Conservation (phyloP, 2,888 invertebrate species). For the Trichacis sp. region DNA sequence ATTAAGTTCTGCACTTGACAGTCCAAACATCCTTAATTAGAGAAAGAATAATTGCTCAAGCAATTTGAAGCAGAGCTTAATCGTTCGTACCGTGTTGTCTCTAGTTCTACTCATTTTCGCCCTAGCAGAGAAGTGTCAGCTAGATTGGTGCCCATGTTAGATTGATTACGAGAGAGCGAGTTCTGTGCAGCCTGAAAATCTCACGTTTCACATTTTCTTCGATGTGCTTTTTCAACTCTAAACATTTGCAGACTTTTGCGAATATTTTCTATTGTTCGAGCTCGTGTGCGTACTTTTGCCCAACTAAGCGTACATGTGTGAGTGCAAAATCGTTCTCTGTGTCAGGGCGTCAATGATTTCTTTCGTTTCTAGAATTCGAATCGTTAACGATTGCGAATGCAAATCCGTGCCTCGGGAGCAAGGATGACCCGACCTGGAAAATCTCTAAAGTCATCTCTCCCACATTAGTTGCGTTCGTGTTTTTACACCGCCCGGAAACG, state of each 20-base stretch:
- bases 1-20: too few species aligned
- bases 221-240: conserved; percentile 11
- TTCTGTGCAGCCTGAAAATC: conserved; percentile 1
- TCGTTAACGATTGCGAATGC: conserved; percentile 22
- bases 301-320: conserved; percentile 36
- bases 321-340: conserved; percentile 37
- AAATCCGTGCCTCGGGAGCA: conserved; percentile 16
- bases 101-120: conserved; percentile 34
- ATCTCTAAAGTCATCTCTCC: conserved; percentile 3
- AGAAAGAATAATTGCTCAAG: not conserved
- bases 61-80: conserved; percentile 29
- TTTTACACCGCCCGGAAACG: too few species aligned
- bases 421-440: conserved; percentile 18
- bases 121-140: conserved; percentile 31
- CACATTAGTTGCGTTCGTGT: too few species aligned
- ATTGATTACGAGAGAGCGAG: conserved; percentile 22
- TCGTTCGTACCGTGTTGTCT: conserved; percentile 44
- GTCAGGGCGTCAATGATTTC: conserved; percentile 11
- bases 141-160: conserved; percentile 27
- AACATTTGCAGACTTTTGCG: conserved; percentile 21
- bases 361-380: conserved; percentile 13
- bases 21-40: not conserved
- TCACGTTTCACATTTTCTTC: conserved; percentile 1
- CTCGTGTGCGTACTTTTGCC: conserved; percentile 43
- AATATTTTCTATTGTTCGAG: conserved; percentile 28